Conservation (phyloP, 2,113 vertebrate genomes). For the Prinia subflava region DNA sequence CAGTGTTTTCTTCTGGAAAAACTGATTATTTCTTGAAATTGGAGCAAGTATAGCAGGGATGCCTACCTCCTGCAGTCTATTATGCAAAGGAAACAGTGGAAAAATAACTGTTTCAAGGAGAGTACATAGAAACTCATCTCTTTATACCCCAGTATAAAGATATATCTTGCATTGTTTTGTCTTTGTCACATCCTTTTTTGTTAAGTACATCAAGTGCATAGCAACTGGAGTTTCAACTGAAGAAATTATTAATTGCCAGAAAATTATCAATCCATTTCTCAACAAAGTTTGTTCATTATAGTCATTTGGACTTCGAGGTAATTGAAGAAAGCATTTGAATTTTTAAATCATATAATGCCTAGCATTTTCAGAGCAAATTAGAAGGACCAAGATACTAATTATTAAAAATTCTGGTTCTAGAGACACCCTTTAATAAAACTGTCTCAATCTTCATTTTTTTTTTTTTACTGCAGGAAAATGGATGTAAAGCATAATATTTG, state of each 20-base stretch:
- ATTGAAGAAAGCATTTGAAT: background rate
- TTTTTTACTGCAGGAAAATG: background rate
- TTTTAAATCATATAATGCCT: background rate
- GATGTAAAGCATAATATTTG: background rate
- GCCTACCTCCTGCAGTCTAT: background rate
- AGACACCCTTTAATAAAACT: background rate
- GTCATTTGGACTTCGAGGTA: background rate
- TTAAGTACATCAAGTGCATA: background rate
- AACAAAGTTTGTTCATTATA: background rate
- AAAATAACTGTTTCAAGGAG: background rate
- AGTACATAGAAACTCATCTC: background rate
- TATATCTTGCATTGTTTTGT: background rate
- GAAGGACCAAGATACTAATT: background rate
- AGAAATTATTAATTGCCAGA: background rate
- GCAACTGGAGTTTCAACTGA: background rate
- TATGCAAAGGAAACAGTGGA: background rate
- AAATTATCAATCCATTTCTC: background rate
- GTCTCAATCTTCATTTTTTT: background rate
- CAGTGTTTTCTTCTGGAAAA: background rate
- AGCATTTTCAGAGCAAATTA: background rate
- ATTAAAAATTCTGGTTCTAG: background rate
- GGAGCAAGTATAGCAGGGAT: background rate
- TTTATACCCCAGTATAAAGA: background rate
- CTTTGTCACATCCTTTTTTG: background rate
- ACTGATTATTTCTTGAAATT: conserved; percentile 2